phyloP scores from a whole-genome alignment of 2,113 vertebrate species.

The Semnopithecus entellus region DNA sequence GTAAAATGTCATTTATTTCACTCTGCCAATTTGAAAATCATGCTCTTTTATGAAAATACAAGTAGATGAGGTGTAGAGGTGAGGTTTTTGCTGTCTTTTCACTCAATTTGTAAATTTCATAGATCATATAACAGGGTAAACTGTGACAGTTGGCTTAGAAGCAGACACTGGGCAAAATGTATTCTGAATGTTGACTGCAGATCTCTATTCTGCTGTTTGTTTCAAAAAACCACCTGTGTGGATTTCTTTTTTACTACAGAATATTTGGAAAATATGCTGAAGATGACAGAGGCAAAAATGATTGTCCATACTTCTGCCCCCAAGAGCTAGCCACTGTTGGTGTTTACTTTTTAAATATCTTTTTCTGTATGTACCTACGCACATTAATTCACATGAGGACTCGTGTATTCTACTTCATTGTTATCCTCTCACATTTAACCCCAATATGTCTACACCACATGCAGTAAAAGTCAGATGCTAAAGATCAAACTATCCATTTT shows the following conservation, averaged over 20 bases:
- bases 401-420: background rate
- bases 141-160: conserved; percentile 34
- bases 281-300: background rate
- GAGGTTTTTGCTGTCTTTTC: conserved; percentile 37
- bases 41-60: conserved; percentile 62
- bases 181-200: background rate
- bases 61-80: conserved; percentile 47
- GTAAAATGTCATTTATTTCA: conserved; percentile 65
- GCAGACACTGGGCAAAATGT: background rate
- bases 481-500: background rate
- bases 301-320: background rate
- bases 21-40: conserved; percentile 59
- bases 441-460: fast-evolving
- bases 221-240: background rate
- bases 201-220: background rate
- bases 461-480: background rate
- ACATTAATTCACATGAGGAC: background rate
- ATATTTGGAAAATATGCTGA: background rate
- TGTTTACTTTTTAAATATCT: background rate
- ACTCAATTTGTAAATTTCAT: conserved; percentile 58
- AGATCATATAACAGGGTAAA: conserved; percentile 27
- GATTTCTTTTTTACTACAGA: background rate
- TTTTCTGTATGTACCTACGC: background rate
- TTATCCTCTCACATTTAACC: background rate
- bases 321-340: background rate